Evolutionary conservation across 35 echinoderm and acorn worm species (phyloP).

Genomic region (Chiridota heheva): DNA sequence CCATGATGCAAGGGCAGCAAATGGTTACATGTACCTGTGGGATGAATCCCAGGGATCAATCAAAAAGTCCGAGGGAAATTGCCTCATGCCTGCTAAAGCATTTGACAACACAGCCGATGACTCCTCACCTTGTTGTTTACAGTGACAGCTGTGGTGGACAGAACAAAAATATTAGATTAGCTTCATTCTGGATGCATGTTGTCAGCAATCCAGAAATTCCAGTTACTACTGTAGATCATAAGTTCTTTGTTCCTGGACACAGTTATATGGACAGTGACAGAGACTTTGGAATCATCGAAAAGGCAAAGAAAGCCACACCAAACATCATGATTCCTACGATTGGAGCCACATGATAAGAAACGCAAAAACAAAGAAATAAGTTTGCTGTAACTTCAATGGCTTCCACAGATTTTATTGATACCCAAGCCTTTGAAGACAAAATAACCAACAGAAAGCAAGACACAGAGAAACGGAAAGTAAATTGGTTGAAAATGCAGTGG

Average conservation of each 20-base stretch:
- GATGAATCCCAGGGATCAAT: neutral
- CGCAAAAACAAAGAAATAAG: neutral
- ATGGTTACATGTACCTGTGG: constrained; percentile 11
- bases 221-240: neutral
- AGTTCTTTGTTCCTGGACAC: neutral
- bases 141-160: constrained; percentile 5
- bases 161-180: neutral
- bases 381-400: neutral
- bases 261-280: constrained; percentile 7
- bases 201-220: neutral
- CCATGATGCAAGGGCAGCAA: neutral
- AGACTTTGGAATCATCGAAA: constrained; percentile 4
- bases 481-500: constrained; percentile 11
- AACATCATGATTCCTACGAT: neutral
- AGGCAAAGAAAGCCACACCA: neutral
- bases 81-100: neutral
- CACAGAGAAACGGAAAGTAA: neutral
- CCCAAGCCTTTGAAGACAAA: neutral
- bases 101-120: constrained; percentile 4
- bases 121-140: neutral
- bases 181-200: neutral
- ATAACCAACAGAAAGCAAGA: neutral
- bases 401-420: neutral
- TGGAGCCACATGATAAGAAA: neutral
- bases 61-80: neutral